Percentiles rank a stretch among this genome's conserved stretches.
Conservation (phyloP, 2,797 vertebrate species). For the Brachyalestes nurse region DNA sequence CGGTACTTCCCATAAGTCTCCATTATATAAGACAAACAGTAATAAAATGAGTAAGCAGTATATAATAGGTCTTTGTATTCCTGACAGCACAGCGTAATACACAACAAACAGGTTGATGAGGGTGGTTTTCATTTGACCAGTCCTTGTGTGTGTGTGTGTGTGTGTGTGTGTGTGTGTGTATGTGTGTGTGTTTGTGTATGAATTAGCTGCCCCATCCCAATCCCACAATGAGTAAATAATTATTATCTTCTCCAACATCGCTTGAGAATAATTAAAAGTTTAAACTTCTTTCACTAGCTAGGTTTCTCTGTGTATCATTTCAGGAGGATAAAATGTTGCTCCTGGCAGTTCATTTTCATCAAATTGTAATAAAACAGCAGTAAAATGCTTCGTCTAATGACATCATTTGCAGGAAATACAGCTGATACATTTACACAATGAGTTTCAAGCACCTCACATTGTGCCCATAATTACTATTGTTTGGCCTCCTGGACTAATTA, state of each 20-base stretch:
- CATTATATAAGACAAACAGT: slow-evolving; percentile 45
- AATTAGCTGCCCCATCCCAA: not conserved
- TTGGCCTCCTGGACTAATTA: not conserved
- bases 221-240: not conserved
- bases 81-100: slow-evolving; percentile 51
- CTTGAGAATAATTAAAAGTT: not conserved
- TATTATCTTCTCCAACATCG: not conserved
- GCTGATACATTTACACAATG: no score
- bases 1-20: slow-evolving; percentile 29
- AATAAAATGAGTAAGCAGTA: slow-evolving; percentile 49
- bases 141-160: not conserved
- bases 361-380: no score
- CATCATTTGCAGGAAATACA: no score
- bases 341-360: no score
- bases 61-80: slow-evolving; percentile 58
- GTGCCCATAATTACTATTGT: no score
- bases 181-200: not conserved
- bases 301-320: no score
- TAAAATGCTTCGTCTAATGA: no score
- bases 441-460: no score
- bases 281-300: no score
- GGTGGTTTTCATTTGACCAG: slow-evolving; percentile 9
- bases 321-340: no score
- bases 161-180: not conserved
- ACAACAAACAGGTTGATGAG: slow-evolving; percentile 63